Evolutionary conservation across 2,888 invertebrate species (phyloP), one percentile per base, ranked within the genome.

Genomic region (Lycophotia porphyrea): DNA sequence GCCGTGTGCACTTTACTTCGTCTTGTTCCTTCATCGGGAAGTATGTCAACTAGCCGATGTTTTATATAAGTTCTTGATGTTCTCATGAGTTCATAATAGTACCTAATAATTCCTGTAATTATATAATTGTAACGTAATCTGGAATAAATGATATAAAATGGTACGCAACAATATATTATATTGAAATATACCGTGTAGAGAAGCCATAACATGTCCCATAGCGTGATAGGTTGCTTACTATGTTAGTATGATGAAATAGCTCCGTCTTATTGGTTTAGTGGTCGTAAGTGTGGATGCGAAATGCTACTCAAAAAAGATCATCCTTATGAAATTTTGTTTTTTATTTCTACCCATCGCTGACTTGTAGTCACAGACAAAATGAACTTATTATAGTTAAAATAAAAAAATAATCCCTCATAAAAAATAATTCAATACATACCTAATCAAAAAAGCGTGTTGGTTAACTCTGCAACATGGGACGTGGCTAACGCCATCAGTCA

Each of bases 201-300:
- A 31, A 63, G 42, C 34, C 49, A 74, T 74, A 74, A 74, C 61
- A 21, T 63, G 61, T 42, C 49, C 42, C 61, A 63, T 27, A 34
- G 61, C 61, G 42, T 49, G 24, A 42, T n/a, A 5, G 21, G 49
- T 24, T 34, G 21, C 39, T 63, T 27, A 74, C 58, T 72, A 36
- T n/a, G 73, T 73, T 36, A 73, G 72, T 72, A 73, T 73, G 73
- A 73, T 72, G 44, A 72, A 72, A 73, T 47, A 73, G 36, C 44
- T 36, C 27, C 72, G 15, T 55, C 55, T 21, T 60, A 72, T 73
- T 47, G 27, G 36, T 73, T 36, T 47, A 73, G 44, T 72, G 58
- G 58, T 31, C 58, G 58, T 60, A 73, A 73, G 44, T 15, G 21
- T 34, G 9, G 42, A 39, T 63, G n/a, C 8, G 21, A 71, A 34